Evolutionary conservation across 64 coral and sea anemone species (phyloP).

Genomic region (Dendronephthya gigantea): DNA sequence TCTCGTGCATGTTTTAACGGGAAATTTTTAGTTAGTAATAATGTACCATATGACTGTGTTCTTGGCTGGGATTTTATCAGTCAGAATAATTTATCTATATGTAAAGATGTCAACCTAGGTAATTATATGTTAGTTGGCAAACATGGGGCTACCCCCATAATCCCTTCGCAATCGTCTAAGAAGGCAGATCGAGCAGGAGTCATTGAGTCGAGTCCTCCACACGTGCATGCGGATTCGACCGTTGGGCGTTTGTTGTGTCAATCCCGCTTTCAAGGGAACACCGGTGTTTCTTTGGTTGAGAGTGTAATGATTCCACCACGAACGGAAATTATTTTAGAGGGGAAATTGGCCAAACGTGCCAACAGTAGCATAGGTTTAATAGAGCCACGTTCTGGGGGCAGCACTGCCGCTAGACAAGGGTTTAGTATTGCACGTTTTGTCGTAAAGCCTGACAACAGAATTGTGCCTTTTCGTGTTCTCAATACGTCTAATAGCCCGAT

Average conservation of each 20-base stretch:
- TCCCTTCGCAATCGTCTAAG: not conserved
- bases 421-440: slow-evolving; percentile 8
- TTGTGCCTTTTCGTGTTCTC: slow-evolving; percentile 9
- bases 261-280: not conserved
- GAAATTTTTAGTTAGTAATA: not conserved
- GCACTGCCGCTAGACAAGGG: not conserved
- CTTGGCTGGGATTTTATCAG: not conserved
- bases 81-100: not conserved
- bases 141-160: not conserved
- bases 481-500: slow-evolving; percentile 19
- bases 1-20: not conserved
- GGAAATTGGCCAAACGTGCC: not conserved
- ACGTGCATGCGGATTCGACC: not conserved
- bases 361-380: not conserved
- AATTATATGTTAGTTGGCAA: not conserved
- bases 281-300: no score
- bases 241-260: not conserved
- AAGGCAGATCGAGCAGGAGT: not conserved
- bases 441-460: slow-evolving; percentile 9
- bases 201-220: not conserved
- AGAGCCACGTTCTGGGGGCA: not conserved
- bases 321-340: not conserved
- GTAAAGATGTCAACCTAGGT: not conserved
- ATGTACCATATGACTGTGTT: slow-evolving; percentile 12
- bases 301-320: not conserved